Evolutionary conservation across 2,888 invertebrate species (phyloP).

Genomic region (Pantelozetes paolii): DNA sequence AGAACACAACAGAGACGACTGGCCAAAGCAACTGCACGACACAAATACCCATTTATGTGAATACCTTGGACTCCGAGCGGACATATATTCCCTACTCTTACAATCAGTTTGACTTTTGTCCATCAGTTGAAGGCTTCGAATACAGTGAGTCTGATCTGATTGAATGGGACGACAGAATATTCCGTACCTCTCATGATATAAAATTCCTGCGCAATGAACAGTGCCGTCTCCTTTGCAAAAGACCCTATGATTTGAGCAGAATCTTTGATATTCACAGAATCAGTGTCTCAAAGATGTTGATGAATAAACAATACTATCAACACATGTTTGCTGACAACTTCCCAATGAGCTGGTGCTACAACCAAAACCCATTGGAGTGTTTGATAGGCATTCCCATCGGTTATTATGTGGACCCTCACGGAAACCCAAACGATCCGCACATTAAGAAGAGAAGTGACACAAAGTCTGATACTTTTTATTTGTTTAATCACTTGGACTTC

Average conservation of each 20-base stretch:
- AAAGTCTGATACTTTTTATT: slow-evolving; percentile 29
- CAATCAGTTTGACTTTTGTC: slow-evolving; percentile 40
- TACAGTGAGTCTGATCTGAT: slow-evolving; percentile 11
- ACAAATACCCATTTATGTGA: slow-evolving; percentile 36
- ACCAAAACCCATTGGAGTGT: slow-evolving; percentile 21
- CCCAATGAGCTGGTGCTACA: slow-evolving; percentile 32
- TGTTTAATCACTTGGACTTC: slow-evolving; percentile 38
- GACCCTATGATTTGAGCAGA: slow-evolving; percentile 30
- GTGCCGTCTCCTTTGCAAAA: slow-evolving; percentile 32
- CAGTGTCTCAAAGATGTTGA: slow-evolving; percentile 12
- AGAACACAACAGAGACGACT: neutral
- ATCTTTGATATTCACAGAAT: slow-evolving; percentile 30
- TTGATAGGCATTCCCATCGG: slow-evolving; percentile 32
- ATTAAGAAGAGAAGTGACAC: slow-evolving; percentile 29
- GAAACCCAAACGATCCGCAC: slow-evolving; percentile 28
- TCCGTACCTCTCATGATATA: slow-evolving; percentile 23
- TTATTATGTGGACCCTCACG: slow-evolving; percentile 32
- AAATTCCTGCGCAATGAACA: slow-evolving; percentile 37
- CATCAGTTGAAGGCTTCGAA: slow-evolving; percentile 23
- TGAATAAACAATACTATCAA: slow-evolving; percentile 33
- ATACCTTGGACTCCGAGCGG: slow-evolving; percentile 31
- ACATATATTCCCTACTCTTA: slow-evolving; percentile 31
- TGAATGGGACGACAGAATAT: slow-evolving; percentile 40
- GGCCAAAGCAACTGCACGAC: neutral
- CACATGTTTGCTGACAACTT: slow-evolving; percentile 36